Evolutionary conservation across 1,140 invertebrate species (phyloP).

Genomic region (honey bee (Apis mellifera)): DNA sequence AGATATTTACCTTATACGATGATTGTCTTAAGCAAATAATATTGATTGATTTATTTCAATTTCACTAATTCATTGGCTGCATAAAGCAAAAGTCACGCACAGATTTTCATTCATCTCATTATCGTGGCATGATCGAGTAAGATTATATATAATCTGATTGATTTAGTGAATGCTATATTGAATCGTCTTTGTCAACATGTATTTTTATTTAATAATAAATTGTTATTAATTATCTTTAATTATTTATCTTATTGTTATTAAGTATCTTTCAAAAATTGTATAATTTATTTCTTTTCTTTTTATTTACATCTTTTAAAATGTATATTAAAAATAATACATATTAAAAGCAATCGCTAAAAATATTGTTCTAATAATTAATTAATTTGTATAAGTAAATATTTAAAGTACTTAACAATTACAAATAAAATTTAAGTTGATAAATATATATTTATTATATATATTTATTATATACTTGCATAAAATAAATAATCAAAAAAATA

Average conservation of each 20-base stretch:
- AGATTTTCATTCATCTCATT: constrained; percentile 17
- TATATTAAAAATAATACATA: not conserved
- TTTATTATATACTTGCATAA: too few relatives aligned
- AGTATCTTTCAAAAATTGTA: not conserved
- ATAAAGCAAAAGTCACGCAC: constrained; percentile 25
- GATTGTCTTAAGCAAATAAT: not conserved
- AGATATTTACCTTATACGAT: constrained; percentile 17
- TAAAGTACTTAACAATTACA: too few relatives aligned
- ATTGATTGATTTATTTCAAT: constrained; percentile 6
- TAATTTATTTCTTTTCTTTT: not conserved
- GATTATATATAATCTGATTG: constrained; percentile 2
- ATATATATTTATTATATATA: too few relatives aligned
- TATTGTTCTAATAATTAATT: not conserved
- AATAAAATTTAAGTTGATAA: too few relatives aligned
- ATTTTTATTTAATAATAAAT: not conserved
- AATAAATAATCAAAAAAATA: too few relatives aligned
- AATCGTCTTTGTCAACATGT: not conserved
- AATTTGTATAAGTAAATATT: too few relatives aligned
- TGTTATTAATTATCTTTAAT: not conserved
- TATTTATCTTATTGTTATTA: too few relatives aligned
- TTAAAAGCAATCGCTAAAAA: not conserved
- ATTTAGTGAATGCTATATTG: constrained; percentile 26
- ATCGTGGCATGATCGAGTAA: constrained; percentile 35
- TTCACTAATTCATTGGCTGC: constrained; percentile 33
- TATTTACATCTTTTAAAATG: not conserved